Conservation (phyloP, 2,113 vertebrate genomes). For the Tetrax tetrax region DNA sequence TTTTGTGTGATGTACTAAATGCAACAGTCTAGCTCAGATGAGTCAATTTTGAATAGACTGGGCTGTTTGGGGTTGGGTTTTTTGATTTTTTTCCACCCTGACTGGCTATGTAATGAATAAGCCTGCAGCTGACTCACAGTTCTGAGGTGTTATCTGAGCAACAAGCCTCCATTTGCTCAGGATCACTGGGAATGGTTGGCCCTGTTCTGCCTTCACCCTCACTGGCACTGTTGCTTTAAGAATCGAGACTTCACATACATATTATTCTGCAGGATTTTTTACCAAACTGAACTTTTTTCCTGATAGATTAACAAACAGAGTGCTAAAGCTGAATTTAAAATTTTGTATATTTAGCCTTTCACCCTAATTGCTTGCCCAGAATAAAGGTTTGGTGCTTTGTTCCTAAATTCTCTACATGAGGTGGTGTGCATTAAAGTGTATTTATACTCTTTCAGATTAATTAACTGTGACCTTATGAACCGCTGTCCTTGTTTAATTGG, state of each 20-base stretch:
- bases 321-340: conserved; percentile 17
- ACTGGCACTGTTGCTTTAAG: conserved; percentile 60
- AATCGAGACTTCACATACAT: conserved; percentile 69
- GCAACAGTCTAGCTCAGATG: background rate
- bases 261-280: conserved; percentile 56
- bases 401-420: conserved; percentile 68
- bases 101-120: conserved; percentile 7
- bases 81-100: background rate
- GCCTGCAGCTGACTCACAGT: conserved; percentile 38
- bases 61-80: background rate
- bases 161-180: conserved; percentile 66
- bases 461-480: conserved; percentile 86
- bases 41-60: background rate
- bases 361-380: conserved; percentile 54
- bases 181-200: conserved; percentile 59
- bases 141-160: conserved; percentile 71
- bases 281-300: conserved; percentile 30
- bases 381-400: conserved; percentile 66
- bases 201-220: conserved; percentile 30
- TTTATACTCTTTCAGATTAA: conserved; percentile 79
- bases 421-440: conserved; percentile 79
- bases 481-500: conserved; percentile 88
- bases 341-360: conserved; percentile 52
- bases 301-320: conserved; percentile 22
- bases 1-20: background rate